Evolutionary conservation across 2,888 invertebrate species (phyloP).

Genomic region (Proisotoma minuta): DNA sequence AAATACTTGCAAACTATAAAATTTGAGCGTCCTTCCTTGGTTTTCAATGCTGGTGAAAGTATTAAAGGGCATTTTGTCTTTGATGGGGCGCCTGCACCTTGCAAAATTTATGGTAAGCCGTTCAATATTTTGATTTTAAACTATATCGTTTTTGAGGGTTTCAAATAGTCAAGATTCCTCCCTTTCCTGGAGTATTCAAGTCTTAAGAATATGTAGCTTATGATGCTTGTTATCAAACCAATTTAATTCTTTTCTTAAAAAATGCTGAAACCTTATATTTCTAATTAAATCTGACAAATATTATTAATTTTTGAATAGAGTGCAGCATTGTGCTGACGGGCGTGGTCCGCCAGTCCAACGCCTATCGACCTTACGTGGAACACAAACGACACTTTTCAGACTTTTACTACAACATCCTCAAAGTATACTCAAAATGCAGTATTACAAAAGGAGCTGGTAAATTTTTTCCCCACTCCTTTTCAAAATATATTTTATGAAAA

Average conservation of each 20-base stretch:
- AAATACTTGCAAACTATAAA: neutral
- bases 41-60: neutral
- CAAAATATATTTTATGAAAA: neutral
- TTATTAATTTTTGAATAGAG: neutral
- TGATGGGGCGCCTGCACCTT: neutral
- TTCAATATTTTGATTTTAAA: neutral
- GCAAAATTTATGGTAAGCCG: neutral
- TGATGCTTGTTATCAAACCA: too few species aligned
- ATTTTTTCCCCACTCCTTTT: neutral
- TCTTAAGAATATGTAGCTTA: too few species aligned
- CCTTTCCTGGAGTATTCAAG: too few species aligned
- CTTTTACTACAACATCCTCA: neutral
- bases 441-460: neutral
- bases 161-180: too few species aligned
- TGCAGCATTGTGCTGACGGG: neutral
- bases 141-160: too few species aligned
- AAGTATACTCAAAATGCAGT: neutral
- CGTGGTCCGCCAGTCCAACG: neutral
- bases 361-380: neutral
- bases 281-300: neutral
- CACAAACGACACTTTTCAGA: neutral
- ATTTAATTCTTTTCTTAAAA: too few species aligned
- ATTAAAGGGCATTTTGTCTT: neutral
- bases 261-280: too few species aligned
- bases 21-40: neutral